Evolutionary conservation across 2,888 invertebrate species (phyloP).

Genomic region (Bugula neritina): DNA sequence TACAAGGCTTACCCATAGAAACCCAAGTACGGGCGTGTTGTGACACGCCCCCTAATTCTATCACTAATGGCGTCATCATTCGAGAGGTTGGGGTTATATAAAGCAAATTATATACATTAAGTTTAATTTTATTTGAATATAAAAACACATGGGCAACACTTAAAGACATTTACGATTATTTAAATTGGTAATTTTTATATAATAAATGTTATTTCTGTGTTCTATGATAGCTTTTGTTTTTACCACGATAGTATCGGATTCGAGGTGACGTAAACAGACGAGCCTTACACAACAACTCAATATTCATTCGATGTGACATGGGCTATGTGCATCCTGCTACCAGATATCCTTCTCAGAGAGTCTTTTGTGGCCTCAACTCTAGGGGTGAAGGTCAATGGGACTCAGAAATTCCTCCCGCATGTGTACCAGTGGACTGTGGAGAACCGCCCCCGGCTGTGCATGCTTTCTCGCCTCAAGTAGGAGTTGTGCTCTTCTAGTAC

Average conservation of each 20-base stretch:
- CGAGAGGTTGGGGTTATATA: slow-evolving; percentile 16
- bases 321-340: slow-evolving; percentile 17
- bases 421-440: slow-evolving; percentile 9
- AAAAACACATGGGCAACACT: no score
- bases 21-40: not conserved
- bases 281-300: slow-evolving; percentile 8
- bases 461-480: slow-evolving; percentile 2
- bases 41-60: not conserved
- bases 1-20: not conserved
- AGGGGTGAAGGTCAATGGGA: slow-evolving; percentile 2
- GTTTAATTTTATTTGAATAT: no score
- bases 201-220: no score
- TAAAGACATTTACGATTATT: no score
- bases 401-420: not conserved
- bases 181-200: no score
- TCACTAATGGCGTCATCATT: not conserved
- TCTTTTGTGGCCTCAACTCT: not conserved
- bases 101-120: no score
- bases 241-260: not conserved
- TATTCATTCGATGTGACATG: not conserved
- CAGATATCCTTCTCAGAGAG: not conserved
- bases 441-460: slow-evolving; percentile 15
- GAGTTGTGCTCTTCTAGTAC: no score
- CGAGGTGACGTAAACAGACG: not conserved
- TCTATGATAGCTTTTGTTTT: no score